Percentiles rank a stretch among this genome's conserved stretches.
Evolutionary conservation across 2,888 invertebrate species (phyloP).

Genomic region (Hemithea aestivaria): DNA sequence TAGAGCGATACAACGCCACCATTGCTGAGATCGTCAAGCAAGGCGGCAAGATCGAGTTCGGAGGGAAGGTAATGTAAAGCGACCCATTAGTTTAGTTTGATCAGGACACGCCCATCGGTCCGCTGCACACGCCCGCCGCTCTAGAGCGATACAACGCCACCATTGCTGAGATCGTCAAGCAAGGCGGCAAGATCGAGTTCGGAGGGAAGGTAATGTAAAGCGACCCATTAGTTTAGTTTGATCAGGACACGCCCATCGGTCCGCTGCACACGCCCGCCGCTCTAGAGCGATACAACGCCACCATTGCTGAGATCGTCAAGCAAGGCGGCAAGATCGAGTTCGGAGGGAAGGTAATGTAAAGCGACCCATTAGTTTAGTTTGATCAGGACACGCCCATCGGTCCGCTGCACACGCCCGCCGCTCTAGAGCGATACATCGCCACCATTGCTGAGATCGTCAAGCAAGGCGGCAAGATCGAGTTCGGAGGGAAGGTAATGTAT

Average conservation of each 20-base stretch:
- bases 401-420: slow-evolving; percentile 90
- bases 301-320: slow-evolving; percentile 84
- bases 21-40: slow-evolving; percentile 82
- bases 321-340: slow-evolving; percentile 88
- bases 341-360: slow-evolving; percentile 85
- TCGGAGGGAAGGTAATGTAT: slow-evolving; percentile 86
- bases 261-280: slow-evolving; percentile 91
- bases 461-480: slow-evolving; percentile 87
- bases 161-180: slow-evolving; percentile 82
- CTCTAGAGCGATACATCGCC: slow-evolving; percentile 86
- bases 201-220: slow-evolving; percentile 85
- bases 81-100: slow-evolving; percentile 52
- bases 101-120: slow-evolving; percentile 90
- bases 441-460: slow-evolving; percentile 85
- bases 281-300: slow-evolving; percentile 86
- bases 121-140: slow-evolving; percentile 89
- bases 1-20: slow-evolving; percentile 87
- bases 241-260: slow-evolving; percentile 89
- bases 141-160: slow-evolving; percentile 88
- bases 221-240: neutral
- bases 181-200: slow-evolving; percentile 88
- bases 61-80: slow-evolving; percentile 84
- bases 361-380: neutral
- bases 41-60: slow-evolving; percentile 89
- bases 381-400: slow-evolving; percentile 90